These are phyloP conservation scores for Dendroctonus valens DNA, from an alignment of 1,140 invertebrate species.

Conservation along the genomic window DNA sequence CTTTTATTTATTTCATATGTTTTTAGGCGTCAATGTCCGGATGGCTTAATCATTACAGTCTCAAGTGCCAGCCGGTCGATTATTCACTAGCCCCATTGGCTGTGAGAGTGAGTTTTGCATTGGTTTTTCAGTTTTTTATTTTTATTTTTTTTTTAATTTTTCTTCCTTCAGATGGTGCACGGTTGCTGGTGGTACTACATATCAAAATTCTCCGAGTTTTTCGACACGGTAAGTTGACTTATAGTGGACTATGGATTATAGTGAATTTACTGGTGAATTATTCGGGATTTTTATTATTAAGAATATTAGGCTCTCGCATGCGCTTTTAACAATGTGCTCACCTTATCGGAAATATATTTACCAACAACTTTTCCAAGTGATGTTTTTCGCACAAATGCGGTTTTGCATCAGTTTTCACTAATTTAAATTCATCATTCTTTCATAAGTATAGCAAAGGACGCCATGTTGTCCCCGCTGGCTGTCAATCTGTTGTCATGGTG, in stretches of 20 bases:
- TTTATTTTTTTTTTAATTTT: neutral
- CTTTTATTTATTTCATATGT: neutral
- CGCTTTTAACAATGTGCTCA: no score
- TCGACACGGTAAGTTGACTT: constrained; percentile 80
- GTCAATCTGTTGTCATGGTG: no score
- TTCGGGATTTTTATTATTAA: neutral
- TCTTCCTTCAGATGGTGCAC: constrained; percentile 73
- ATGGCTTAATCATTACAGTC: constrained; percentile 90
- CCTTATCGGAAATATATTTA: no score
- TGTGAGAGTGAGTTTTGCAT: constrained; percentile 74
- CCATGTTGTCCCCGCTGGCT: no score
- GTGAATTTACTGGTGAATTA: neutral
- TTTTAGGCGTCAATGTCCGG: constrained; percentile 80
- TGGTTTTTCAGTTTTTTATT: neutral
- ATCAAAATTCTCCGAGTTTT: constrained; percentile 94
- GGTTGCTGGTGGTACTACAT: constrained; percentile 98
- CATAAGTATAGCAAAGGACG: no score
- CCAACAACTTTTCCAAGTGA: no score
- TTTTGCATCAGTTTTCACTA: no score
- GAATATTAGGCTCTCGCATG: no score
- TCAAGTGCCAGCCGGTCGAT: constrained; percentile 93
- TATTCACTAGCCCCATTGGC: constrained; percentile 86
- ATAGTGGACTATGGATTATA: neutral
- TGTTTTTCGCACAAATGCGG: no score
- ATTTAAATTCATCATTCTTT: no score